These are phyloP conservation scores for Coryphaenoides rupestris DNA, from an alignment of 2,113 vertebrate species.

Conservation along the genomic window DNA sequence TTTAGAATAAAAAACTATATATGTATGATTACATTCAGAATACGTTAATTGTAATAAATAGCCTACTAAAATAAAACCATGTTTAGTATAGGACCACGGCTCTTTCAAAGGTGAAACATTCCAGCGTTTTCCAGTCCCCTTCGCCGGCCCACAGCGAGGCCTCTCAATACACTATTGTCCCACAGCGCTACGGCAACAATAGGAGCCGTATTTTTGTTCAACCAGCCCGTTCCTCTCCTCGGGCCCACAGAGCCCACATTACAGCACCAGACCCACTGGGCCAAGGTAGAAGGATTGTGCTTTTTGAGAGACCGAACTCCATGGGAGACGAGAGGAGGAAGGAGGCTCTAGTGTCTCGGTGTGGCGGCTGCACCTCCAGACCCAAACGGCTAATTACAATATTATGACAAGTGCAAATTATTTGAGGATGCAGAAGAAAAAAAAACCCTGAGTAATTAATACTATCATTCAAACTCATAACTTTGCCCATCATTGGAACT, in stretches of 20 bases:
- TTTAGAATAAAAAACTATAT: too few relatives aligned
- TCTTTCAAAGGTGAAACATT: slow-evolving; percentile 57
- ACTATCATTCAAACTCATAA: slow-evolving; percentile 48
- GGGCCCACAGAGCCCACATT: slow-evolving; percentile 37
- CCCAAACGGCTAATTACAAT: slow-evolving; percentile 36
- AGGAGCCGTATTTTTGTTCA: slow-evolving; percentile 48
- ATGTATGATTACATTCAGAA: too few relatives aligned
- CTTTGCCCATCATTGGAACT: slow-evolving; percentile 51
- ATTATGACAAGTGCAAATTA: slow-evolving; percentile 25
- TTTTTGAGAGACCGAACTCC: slow-evolving; percentile 45
- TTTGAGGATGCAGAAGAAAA: slow-evolving; percentile 14
- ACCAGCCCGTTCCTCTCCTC: slow-evolving; percentile 35
- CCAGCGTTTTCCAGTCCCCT: slow-evolving; percentile 37
- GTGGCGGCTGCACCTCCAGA: slow-evolving; percentile 3
- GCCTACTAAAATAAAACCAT: too few relatives aligned
- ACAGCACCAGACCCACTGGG: slow-evolving; percentile 48
- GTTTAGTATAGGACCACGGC: slow-evolving; percentile 22
- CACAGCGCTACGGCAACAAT: slow-evolving; percentile 43
- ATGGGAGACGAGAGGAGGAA: slow-evolving; percentile 24
- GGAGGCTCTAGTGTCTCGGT: too few relatives aligned
- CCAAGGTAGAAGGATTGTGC: slow-evolving; percentile 47
- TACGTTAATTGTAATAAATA: too few relatives aligned
- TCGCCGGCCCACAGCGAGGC: slow-evolving; percentile 34
- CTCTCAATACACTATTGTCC: slow-evolving; percentile 57
- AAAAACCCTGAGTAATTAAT: slow-evolving; percentile 33